These are phyloP conservation scores for Sylvietta virens DNA, from an alignment of 2,113 vertebrate genomes.

Conservation along the genomic window DNA sequence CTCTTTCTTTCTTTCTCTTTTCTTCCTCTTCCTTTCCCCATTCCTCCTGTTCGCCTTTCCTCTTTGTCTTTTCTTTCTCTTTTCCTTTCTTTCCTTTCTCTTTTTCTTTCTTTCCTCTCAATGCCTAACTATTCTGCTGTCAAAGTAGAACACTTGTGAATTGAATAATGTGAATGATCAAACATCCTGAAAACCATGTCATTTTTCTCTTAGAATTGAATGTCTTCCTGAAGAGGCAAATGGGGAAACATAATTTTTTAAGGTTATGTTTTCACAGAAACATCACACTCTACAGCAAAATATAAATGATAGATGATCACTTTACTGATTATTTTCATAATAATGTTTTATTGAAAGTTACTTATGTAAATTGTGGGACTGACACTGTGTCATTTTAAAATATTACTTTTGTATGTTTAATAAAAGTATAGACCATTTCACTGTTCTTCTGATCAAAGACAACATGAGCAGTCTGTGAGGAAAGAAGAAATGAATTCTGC, in stretches of 20 bases:
- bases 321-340: neutral
- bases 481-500: neutral
- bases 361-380: neutral
- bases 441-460: constrained; percentile 15
- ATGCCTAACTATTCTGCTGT: constrained; percentile 8
- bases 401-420: neutral
- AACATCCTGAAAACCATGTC: neutral
- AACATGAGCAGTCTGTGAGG: neutral
- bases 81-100: neutral
- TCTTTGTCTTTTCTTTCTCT: neutral
- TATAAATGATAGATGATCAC: neutral
- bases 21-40: neutral
- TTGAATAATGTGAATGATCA: constrained; percentile 37
- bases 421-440: neutral
- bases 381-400: neutral
- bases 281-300: neutral
- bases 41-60: neutral
- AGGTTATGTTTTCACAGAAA: constrained; percentile 42
- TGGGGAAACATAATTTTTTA: constrained; percentile 22
- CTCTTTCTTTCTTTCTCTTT: neutral
- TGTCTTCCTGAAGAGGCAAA: constrained; percentile 23
- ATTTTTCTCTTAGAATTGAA: constrained; percentile 12
- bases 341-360: constrained; percentile 16
- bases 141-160: neutral
- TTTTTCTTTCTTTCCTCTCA: neutral